Conservation (phyloP, 2,888 invertebrate genomes). For the Drosophila nigritarsus region DNA sequence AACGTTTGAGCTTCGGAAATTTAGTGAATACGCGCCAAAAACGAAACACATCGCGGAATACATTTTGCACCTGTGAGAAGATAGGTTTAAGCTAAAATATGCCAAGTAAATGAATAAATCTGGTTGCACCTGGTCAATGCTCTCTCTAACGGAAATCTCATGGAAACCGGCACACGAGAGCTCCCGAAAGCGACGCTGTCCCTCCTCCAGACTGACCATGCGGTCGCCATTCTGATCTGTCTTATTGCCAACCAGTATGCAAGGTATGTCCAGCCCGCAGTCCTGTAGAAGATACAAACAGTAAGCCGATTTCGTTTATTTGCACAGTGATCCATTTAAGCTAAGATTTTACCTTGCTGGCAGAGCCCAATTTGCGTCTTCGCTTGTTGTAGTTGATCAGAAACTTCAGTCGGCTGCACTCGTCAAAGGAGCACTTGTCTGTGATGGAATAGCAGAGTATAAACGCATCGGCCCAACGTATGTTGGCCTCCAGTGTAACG, state of each 20-base stretch:
- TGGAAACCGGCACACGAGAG: slow-evolving; percentile 93
- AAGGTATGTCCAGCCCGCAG: slow-evolving; percentile 89
- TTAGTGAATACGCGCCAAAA: slow-evolving; percentile 91
- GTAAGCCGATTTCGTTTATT: background rate
- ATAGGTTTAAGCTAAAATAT: slow-evolving; percentile 26
- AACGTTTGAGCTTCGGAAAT: slow-evolving; percentile 88
- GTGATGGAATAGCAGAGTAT: slow-evolving; percentile 94
- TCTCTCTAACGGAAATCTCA: slow-evolving; percentile 94
- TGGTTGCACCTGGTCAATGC: slow-evolving; percentile 89
- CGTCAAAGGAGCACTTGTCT: slow-evolving; percentile 95
- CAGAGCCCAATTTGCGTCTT: slow-evolving; percentile 88
- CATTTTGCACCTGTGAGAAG: slow-evolving; percentile 88
- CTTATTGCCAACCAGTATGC: slow-evolving; percentile 93
- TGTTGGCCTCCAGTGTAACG: slow-evolving; percentile 90
- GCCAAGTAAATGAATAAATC: background rate
- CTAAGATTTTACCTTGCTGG: slow-evolving; percentile 85
- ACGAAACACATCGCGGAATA: slow-evolving; percentile 91
- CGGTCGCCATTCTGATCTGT: slow-evolving; percentile 91
- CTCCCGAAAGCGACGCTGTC: slow-evolving; percentile 90
- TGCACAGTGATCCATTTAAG: background rate
- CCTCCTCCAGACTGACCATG: slow-evolving; percentile 92
- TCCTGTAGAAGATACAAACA: slow-evolving; percentile 85
- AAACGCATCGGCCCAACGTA: slow-evolving; percentile 95
- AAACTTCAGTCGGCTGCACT: slow-evolving; percentile 93
- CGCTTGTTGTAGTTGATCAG: slow-evolving; percentile 92